phyloP scores from a whole-genome alignment of 1,140 invertebrate species.

The Panagrolaimus sp. region DNA sequence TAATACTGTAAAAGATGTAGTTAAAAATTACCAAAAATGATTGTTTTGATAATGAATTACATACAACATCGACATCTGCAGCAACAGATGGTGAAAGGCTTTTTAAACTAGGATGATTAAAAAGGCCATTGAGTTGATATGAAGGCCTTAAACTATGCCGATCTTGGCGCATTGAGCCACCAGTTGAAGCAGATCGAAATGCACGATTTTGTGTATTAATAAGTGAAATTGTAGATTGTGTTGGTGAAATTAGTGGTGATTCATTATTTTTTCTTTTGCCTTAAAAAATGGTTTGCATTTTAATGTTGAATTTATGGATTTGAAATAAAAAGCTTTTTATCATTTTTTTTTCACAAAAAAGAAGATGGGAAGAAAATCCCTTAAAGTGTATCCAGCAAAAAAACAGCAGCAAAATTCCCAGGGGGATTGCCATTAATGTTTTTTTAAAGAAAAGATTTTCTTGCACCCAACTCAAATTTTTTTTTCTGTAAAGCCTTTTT shows the following conservation, averaged over 20 bases:
- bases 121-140: slow-evolving; percentile 32
- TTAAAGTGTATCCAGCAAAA: not conserved
- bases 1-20: too few species aligned
- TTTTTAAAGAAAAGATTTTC: too few species aligned
- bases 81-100: slow-evolving; percentile 7
- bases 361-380: not conserved
- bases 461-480: too few species aligned
- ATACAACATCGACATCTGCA: not conserved
- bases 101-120: slow-evolving; percentile 29
- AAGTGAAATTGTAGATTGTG: slow-evolving; percentile 32
- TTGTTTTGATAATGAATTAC: not conserved
- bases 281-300: not conserved
- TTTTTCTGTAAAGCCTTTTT: too few species aligned
- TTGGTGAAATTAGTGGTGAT: slow-evolving; percentile 17
- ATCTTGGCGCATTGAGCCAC: slow-evolving; percentile 18
- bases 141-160: slow-evolving; percentile 12
- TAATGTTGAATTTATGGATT: not conserved
- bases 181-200: slow-evolving; percentile 29
- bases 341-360: not conserved
- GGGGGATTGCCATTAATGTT: slow-evolving; percentile 11
- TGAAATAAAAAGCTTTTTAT: not conserved
- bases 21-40: not conserved
- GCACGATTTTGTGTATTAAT: slow-evolving; percentile 25
- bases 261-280: slow-evolving; percentile 10
- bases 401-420: slow-evolving; percentile 10